These are phyloP conservation scores for Dryococelus australis DNA, from an alignment of 2,888 invertebrate genomes.

Conservation along the genomic window DNA sequence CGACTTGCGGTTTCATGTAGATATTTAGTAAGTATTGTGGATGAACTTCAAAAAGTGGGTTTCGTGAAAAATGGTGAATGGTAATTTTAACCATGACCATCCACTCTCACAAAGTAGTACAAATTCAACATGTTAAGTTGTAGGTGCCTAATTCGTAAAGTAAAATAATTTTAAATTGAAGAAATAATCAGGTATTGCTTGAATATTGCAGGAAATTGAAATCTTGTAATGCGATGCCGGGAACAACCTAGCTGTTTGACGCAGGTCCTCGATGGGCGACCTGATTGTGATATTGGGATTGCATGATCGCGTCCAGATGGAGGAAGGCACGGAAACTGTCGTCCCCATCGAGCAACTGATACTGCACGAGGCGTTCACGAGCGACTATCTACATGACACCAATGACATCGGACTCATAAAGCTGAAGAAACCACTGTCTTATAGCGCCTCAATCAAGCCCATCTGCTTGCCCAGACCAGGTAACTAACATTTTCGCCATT, in stretches of 20 bases:
- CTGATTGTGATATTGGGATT: conserved; percentile 29
- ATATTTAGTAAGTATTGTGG: no score
- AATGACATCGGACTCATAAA: conserved; percentile 67
- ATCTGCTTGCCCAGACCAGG: conserved; percentile 64
- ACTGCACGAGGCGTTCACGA: conserved; percentile 57
- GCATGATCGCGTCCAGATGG: conserved; percentile 31
- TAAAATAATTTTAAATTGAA: no score
- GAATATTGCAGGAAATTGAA: no score
- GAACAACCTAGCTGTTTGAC: neutral
- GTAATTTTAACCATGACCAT: no score
- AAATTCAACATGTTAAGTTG: no score
- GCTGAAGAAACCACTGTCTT: conserved; percentile 59
- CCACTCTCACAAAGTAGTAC: no score
- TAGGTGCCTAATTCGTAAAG: no score
- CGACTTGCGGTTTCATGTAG: no score
- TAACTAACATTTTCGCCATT: conserved; percentile 45
- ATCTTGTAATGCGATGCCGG: no score
- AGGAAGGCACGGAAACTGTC: conserved; percentile 26
- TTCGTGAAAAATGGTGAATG: no score
- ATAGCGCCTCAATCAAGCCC: conserved; percentile 60
- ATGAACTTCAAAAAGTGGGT: no score
- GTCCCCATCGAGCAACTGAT: conserved; percentile 20
- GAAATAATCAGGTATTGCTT: no score
- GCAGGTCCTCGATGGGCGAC: conserved; percentile 57
- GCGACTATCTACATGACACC: conserved; percentile 63